Base-by-base conservation (phyloP, 2,113 vertebrate species). In the Ciconia boyciana region DNA sequence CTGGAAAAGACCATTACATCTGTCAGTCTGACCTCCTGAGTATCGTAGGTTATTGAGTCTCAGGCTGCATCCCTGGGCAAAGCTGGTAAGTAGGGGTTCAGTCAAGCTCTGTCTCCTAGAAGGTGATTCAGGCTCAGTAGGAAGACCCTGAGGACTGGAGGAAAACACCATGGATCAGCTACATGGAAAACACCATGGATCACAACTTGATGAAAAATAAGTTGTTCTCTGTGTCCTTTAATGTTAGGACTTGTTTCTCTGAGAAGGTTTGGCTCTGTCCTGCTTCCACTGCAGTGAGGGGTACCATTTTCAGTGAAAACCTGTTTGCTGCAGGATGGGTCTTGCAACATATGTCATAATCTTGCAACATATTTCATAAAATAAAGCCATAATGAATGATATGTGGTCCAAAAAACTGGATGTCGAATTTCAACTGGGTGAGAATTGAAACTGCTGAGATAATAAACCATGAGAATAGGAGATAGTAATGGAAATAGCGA, bases 401-500 rank as follows among this genome's bases (percentile, higher is more conserved):
- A 76, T 78, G 95, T 95, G 93, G 93, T 87, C 92, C 88, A 61
- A 83, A 92, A 91, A 97, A 78, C 90, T 96, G 93, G 87, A 94
- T 91, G 87, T 94, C 90, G 58, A 88, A 89, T 96, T 97, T 96
- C 87, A 93, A 60, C 93, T 78, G 87, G 94, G 84, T 32, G 28
- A 96, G 93, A 97, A 95, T 92, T 95, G 94, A 93, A 96, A 95
- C 90, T 14, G 41, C 83, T 5, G 17, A 95, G 95, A 93, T 96
- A 95, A 93, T 97, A 97, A 97, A 95, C 94, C 95, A 92, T 43
- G 93, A 97, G 94, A 92, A 93, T 20, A 92, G 90, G 86, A 91
- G 93, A 94, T 89, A 91, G 87, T 95, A 97, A 96, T 97, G 96
- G 97, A 97, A 97, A 92, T 82, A 95, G 95, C 86, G 94, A 95